Base-by-base conservation (phyloP, 2,888 invertebrate species). In the Macrophya alboannulata region DNA sequence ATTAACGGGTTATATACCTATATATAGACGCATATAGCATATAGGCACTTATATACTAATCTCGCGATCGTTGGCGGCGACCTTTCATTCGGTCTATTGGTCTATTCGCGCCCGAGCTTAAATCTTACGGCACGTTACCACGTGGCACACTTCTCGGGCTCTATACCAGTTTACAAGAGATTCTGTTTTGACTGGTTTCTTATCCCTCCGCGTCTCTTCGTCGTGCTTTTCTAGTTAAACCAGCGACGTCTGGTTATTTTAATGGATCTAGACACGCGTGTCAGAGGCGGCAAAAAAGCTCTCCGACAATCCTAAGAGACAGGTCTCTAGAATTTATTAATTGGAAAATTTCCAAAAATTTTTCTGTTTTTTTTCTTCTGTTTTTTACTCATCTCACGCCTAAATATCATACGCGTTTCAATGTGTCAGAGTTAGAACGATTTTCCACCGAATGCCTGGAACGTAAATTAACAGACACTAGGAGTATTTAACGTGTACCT, bases 181-280 rank as follows among this genome's bases (percentile, higher is more conserved):
- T 74, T 48, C 48, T 55, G 77, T 77, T 77, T 77, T 77, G 77
- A 77, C 77, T 55, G 51, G 77, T 74, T 43, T 55, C 77, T 77
- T 37, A 51, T 55, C 51, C 51, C 77, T 77, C n/a, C 6, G 3
- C 48, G 31, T 43, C 43, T 77, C 48, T 25, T 25, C 31, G 15
- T 55, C 51, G 55, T 51, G 37, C 48, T 77, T 51, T 77, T 55
- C 51, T 55, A 55, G 51, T 9, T 17, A 77, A 77, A 48, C 77
- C 37, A 55, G 37, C 51, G 37, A 51, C 55, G 51, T 31, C 77
- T 31, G 77, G 77, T 31, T 55, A 77, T 77, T 77, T 77, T 77
- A 77, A 77, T 77, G 77, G 77, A 77, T 55, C 77, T 77, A 25
- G 77, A 77, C 77, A 37, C 77, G 51, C 51, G 77, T 77, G 77